Base-by-base conservation (phyloP, 2,888 invertebrate genomes). In the Chironomus tentans region DNA sequence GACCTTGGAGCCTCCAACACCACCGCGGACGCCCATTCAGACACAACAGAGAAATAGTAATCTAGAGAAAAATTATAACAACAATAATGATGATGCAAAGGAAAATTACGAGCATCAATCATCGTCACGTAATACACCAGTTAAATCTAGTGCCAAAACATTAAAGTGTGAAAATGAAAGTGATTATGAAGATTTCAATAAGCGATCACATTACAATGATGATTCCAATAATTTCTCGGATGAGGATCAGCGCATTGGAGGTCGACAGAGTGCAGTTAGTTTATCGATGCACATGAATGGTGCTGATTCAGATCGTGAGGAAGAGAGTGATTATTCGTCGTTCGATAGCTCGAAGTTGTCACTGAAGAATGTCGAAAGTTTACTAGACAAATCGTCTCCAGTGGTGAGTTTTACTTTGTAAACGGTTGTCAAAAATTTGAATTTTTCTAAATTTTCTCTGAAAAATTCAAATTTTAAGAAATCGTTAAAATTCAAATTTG, bases 341-440 rank as follows among this genome's bases (percentile, higher is more conserved):
- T 75, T 68, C 65, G 68, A 61, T 24, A 69, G 76, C 50, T 68
- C 77, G 2, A 77, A 76, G 28, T 56, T 78, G 22, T 77, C 78
- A 15, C 22, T 76, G 28, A 78, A 78, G 77, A 78, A 77, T 77
- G 77, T 78, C 15, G 78, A 78, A 70, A 78, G 76, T 77, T 75
- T 78, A 3, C 73, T 78, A 15, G 78, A 78, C 24, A 78, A 78
- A 69, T 78, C 56, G 7, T 56, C 77, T 74, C 48, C 75, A 62
- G 72, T 78, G 79, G 79, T 79, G 77, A 76, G 79, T 77, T 24
- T 22, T 46, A 10, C 28, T 68, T 72, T 4, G 28, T 28, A 5
- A 28, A 38, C 38, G 38, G 38, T 38, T 38, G 2, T 38, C 38
- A 38, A 38, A 28, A 38, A 38, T 10, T 38, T 38, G 10, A 38